Conservation (phyloP, 1,140 invertebrate species). For the Latrodectus geometricus region DNA sequence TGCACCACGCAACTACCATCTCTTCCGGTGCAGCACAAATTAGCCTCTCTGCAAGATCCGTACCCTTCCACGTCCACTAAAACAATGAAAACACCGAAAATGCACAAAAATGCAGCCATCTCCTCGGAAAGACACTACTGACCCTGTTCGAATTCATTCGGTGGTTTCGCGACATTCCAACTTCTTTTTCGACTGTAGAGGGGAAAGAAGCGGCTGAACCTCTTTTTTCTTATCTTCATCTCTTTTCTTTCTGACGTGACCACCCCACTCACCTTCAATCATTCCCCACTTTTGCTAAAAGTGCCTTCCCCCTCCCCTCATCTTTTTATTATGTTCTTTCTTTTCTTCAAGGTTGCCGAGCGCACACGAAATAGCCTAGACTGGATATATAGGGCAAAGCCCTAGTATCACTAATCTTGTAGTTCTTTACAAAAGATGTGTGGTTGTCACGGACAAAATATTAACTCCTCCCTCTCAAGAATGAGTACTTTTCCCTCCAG, state of each 20-base stretch:
- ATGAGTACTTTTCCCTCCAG: neutral
- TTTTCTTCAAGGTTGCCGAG: conserved; percentile 20
- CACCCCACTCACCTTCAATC: neutral
- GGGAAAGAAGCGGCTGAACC: neutral
- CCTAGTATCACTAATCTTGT: neutral
- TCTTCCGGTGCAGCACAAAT: conserved; percentile 74
- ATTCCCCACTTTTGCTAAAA: neutral
- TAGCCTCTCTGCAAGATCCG: conserved; percentile 64
- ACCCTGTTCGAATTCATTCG: neutral
- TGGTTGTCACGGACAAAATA: neutral
- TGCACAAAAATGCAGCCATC: neutral
- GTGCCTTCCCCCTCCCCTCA: neutral
- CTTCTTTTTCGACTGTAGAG: neutral
- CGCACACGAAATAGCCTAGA: neutral
- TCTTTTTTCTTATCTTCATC: neutral
- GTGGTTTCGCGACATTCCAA: neutral
- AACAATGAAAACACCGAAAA: neutral
- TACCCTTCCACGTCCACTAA: neutral
- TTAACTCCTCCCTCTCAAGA: neutral
- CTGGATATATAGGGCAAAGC: neutral
- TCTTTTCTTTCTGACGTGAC: neutral
- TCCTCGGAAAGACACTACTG: neutral
- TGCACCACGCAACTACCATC: conserved; percentile 85
- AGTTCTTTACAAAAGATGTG: neutral
- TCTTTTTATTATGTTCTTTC: neutral